A percentile compares a stretch with the other conserved stretches of the same genome.
These are phyloP conservation scores for Esox lucius DNA, from an alignment of 2,797 vertebrate species.

Conservation along the genomic window DNA sequence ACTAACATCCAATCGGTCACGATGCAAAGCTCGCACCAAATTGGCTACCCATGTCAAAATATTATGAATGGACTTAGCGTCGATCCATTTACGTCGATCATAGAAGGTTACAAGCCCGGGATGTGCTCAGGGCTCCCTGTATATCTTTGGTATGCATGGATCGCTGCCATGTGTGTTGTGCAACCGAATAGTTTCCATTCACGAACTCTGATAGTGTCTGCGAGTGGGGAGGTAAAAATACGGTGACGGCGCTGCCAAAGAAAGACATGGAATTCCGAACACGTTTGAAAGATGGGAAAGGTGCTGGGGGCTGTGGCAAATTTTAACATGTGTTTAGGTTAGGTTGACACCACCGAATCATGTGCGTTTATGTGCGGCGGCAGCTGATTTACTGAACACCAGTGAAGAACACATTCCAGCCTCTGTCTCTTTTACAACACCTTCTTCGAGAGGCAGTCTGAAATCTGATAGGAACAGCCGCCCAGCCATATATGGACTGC, in stretches of 20 bases:
- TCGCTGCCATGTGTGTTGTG: constrained; percentile 25
- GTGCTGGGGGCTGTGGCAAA: constrained; percentile 11
- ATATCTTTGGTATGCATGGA: neutral
- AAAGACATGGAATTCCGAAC: constrained; percentile 28
- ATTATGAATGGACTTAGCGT: constrained; percentile 40
- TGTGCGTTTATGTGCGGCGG: constrained; percentile 5
- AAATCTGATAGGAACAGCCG: constrained; percentile 14
- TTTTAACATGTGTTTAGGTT: constrained; percentile 9
- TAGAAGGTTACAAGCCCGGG: neutral
- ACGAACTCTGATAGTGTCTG: constrained; percentile 20
- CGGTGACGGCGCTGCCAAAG: constrained; percentile 27
- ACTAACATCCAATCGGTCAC: neutral
- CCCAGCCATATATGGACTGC: constrained; percentile 28
- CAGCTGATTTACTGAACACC: constrained; percentile 9
- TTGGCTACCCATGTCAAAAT: neutral
- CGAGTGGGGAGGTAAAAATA: constrained; percentile 42
- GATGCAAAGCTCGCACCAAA: neutral
- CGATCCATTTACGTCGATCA: constrained; percentile 12
- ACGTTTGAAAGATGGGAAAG: constrained; percentile 6
- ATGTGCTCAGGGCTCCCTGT: neutral
- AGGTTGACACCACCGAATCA: neutral
- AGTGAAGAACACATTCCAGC: constrained; percentile 32
- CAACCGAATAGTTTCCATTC: constrained; percentile 46
- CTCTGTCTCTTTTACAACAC: constrained; percentile 35
- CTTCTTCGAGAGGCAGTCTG: constrained; percentile 32